Evolutionary conservation across 1,140 invertebrate species (phyloP), one percentile per base, ranked within the genome.

Genomic region (Ectropis grisescens): DNA sequence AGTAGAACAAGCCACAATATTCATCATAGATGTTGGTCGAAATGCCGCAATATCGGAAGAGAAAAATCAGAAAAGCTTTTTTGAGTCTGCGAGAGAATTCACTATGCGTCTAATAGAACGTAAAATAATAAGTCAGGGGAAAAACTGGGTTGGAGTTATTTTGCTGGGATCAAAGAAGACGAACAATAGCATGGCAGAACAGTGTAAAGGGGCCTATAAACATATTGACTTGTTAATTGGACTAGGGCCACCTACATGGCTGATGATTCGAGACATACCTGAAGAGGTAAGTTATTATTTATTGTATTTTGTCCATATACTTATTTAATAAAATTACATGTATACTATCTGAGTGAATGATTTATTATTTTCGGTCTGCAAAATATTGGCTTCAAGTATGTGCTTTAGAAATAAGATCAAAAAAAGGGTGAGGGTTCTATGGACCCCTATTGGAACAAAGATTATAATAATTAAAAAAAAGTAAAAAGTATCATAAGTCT

Each of bases 91-190:
- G 11, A 58, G 45, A 45, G 51, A 68, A 44, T 81, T 66, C 29
- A 42, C 57, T 2, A 33, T 44, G 13, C 54, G 59, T 13, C 67
- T 83, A 12, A 69, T 82, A 25, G 82, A 83, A 41, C 43, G 70
- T 0, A 82, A 82, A 57, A 80, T 83, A 38, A 61, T 82, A 37
- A 79, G 64, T 23, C 64, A 72, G 47, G 60, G 57, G 0, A 75
- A 68, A 30, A 68, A 71, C 32, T 53, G 64, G 12, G 13, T 83
- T 13, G 70, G 67, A 9, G 40, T 83, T 8, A 57, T 82, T 2
- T 37, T 83, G 8, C 37, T 83, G 37, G 79, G 79, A 0, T 60
- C 71, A 0, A 71, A 76, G 31, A 64, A 70, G 36, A 65, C 61
- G 9, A 47, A 70, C 12, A 78, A 79, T 36, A 54, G 42, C n/a